These are phyloP conservation scores for Indicator maculatus DNA, from an alignment of 2,113 vertebrate species.

Conservation along the genomic window DNA sequence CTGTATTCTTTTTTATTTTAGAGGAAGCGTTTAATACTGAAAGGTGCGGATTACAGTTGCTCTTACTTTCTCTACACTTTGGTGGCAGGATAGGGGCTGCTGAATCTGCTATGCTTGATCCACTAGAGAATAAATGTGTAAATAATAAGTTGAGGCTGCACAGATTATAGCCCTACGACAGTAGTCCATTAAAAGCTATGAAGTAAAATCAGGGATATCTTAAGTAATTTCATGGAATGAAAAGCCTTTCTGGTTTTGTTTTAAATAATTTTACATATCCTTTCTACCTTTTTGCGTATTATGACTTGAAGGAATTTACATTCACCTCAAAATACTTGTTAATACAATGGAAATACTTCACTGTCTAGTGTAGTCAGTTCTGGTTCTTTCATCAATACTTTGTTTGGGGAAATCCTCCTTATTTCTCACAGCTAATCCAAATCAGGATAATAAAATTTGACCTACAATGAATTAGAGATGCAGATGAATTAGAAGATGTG, in stretches of 20 bases:
- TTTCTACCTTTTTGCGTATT: not conserved
- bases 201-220: not conserved
- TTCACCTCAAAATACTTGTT: not conserved
- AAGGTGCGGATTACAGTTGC: not conserved
- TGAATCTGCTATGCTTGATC: not conserved
- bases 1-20: slow-evolving; percentile 29
- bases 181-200: not conserved
- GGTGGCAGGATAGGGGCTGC: not conserved
- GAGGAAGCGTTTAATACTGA: slow-evolving; percentile 8
- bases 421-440: not conserved
- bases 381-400: not conserved
- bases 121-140: not conserved
- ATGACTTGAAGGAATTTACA: not conserved
- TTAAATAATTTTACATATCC: not conserved
- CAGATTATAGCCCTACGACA: not conserved
- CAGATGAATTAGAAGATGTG: not conserved
- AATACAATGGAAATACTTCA: not conserved
- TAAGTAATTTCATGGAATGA: not conserved
- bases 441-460: not conserved
- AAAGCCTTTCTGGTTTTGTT: not conserved
- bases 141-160: not conserved
- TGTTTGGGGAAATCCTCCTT: not conserved
- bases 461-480: not conserved
- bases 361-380: not conserved
- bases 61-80: not conserved